Evolutionary conservation across 2,797 vertebrate species (phyloP), one percentile per base, ranked within the genome.

Genomic region (Hydrolagus colliei): DNA sequence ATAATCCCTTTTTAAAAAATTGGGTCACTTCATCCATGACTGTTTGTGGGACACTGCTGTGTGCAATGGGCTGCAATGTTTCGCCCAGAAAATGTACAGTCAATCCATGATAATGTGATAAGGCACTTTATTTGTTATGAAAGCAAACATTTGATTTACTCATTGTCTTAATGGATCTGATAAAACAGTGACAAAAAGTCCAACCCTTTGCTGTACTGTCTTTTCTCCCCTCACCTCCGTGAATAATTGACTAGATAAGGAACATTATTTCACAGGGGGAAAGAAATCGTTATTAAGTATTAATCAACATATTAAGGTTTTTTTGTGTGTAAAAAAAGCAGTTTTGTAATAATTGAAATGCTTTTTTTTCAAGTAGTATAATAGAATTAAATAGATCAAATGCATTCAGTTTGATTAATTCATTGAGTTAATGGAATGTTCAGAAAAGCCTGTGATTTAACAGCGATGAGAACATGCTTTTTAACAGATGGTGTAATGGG

Each of bases 131-230:
- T 90, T 74, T 89, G 82, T 87, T 86, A 52, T 6, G 67, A 73
- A 88, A 77, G 88, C 90, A 86, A 90, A 72, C 86, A 86, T 87
- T 77, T 10, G 87, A 88, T 90, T 90, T 4, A 18, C 91, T 91
- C 88, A 52, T 52, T 52, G 6, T 52, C 41, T 27, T 27, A 10
- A 73, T 27, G 72, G 16, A 73, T 73, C 72, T 18, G 16, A 73
- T 73, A 73, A 18, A 73, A 18, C 72, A 73, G 72, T 73, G 5
- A 27, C 72, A 73, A 18, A 73, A 73, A 73, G 72, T 18, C 16
- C 16, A 73, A 73, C 22, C 11, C 16, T 18, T 27, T 73, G 16
- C 11, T 27, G 22, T 4, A 27, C 72, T 18, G 72, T 18, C 72
- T 73, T 73, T 73, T 27, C 41, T 52, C n/a, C 3, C n/a, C 14